phyloP scores from a whole-genome alignment of 2,797 vertebrate genomes.

The Paedocypris micromegethes region DNA sequence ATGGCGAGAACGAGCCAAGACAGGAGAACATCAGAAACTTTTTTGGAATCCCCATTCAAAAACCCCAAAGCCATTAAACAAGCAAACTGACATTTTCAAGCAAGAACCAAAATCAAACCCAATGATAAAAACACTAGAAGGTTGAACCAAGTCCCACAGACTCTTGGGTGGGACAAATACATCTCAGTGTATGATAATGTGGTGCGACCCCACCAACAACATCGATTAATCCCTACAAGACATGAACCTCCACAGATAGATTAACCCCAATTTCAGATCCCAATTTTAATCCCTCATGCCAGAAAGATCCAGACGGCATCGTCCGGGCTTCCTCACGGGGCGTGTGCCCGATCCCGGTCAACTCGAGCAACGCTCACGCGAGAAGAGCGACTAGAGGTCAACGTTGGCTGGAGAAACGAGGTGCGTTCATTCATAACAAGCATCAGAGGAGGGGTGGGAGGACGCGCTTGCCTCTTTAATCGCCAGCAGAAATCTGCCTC shows the following conservation, averaged over 20 bases:
- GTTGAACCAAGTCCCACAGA: too few species aligned
- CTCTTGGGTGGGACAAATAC: too few species aligned
- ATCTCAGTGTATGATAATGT: too few species aligned
- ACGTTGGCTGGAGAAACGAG: slow-evolving; percentile 13
- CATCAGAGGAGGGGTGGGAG: slow-evolving; percentile 21
- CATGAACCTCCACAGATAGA: slow-evolving; percentile 2
- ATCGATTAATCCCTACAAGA: slow-evolving; percentile 12
- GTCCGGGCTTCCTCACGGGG: not conserved
- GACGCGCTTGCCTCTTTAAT: slow-evolving; percentile 44
- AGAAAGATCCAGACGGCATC: too few species aligned
- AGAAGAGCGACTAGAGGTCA: slow-evolving; percentile 10
- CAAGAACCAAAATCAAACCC: too few species aligned
- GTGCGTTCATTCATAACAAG: slow-evolving; percentile 33
- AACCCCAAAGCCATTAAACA: too few species aligned
- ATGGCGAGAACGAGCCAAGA: too few species aligned
- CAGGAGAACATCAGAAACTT: too few species aligned
- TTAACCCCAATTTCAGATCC: slow-evolving; percentile 2
- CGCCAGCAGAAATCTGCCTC: slow-evolving; percentile 55
- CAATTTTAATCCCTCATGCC: too few species aligned
- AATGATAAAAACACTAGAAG: too few species aligned
- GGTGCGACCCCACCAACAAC: not conserved
- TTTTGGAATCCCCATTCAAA: too few species aligned
- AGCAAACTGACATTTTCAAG: too few species aligned
- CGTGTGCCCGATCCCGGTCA: not conserved
- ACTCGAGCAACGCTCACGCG: slow-evolving; percentile 2